Evolutionary conservation across 2,797 vertebrate species (phyloP), one percentile per base, ranked within the genome.

Genomic region (Philypnodon macrostomus): DNA sequence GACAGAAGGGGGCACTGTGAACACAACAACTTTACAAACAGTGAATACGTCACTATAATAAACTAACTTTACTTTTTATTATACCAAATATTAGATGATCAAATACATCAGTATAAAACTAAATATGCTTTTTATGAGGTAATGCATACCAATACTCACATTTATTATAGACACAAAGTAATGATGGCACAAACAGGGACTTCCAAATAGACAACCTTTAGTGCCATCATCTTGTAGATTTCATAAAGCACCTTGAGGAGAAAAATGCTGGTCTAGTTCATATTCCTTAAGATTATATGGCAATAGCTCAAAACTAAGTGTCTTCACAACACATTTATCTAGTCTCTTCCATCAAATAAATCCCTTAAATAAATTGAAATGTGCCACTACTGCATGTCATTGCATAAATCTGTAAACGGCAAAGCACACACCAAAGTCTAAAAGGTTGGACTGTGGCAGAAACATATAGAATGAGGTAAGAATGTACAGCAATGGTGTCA

Each of bases 361-460:
- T 88, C 84, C 77, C 60, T 55, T 58, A 71, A 88, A 88, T 86
- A 85, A 86, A 89, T 86, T 73, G 83, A 81, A 77, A 64, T 50
- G 54, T 81, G 73, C 75, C 65, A 59, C 69, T 63, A 71, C 66
- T 73, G 46, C 63, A 64, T 84, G 84, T 79, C 85, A 83, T 88
- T 78, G 77, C 75, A 87, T 86, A 81, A 78, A 80, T 82, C 79
- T 80, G 64, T n/a, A n/a, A n/a, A n/a, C n/a, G n/a, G n/a, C n/a
- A 69, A 67, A 58, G 69, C 77, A 77, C 65, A 55, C 66, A 67
- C 76, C 66, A 57, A n/a, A 8, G 70, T 69, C 63, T 76, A 33
- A 71, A 70, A 70, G 55, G 54, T 24, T 65, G 53, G 58, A 70
- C 49, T 55, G 57, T 62, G 51, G 54, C 70, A 62, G 6, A 23